phyloP scores from a whole-genome alignment of 2,113 vertebrate species.

The Cervus canadensis region DNA sequence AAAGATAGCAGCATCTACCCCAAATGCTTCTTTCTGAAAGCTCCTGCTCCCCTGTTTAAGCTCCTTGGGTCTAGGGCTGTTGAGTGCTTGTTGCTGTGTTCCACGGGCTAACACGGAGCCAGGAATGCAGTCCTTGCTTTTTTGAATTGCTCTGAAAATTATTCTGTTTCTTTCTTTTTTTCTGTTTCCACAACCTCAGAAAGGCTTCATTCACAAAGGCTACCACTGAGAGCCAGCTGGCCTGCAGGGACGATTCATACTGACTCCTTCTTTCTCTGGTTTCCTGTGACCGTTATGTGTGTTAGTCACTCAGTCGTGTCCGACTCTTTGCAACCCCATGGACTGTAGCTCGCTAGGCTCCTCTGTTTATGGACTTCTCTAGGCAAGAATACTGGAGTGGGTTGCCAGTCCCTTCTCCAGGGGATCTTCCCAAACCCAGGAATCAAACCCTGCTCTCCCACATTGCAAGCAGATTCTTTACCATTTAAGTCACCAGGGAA shows the following conservation, averaged over 20 bases:
- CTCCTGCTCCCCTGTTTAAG: rapidly evolving
- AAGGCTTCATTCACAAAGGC: neutral
- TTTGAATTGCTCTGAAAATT: neutral
- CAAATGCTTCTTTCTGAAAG: neutral
- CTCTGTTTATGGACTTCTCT: neutral
- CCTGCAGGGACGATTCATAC: neutral
- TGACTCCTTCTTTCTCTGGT: neutral
- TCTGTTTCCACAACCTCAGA: neutral
- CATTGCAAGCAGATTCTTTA: neutral
- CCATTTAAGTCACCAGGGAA: neutral
- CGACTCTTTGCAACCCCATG: neutral
- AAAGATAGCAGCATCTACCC: neutral
- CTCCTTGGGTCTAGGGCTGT: neutral
- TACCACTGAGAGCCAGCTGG: neutral
- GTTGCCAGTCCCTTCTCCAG: neutral
- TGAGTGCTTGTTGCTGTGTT: neutral
- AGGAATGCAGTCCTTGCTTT: neutral
- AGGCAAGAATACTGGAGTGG: neutral
- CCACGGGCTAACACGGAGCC: neutral
- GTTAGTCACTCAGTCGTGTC: neutral
- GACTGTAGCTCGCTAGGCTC: neutral
- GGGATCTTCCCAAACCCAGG: neutral
- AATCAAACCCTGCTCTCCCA: neutral
- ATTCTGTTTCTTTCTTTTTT: neutral
- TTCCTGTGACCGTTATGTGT: neutral